Evolutionary conservation across 1,140 invertebrate genomes (phyloP).

Genomic region (Potamilus streckersoni): DNA sequence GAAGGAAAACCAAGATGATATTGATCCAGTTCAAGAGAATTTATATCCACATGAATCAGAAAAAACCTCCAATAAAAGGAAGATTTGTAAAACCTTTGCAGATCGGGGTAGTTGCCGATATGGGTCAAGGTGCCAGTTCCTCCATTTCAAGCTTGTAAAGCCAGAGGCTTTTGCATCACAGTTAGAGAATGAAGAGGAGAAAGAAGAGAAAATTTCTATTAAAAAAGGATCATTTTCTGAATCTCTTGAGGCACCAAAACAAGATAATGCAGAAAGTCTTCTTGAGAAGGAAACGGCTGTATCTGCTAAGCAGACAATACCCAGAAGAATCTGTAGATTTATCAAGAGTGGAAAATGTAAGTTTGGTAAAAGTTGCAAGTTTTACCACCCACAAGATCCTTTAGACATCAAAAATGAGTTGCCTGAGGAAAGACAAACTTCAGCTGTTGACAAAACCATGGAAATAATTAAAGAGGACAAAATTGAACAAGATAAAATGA

Average conservation of each 20-base stretch:
- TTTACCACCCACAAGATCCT: slow-evolving; percentile 26
- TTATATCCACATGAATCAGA: slow-evolving; percentile 7
- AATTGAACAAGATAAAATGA: neutral
- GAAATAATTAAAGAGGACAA: slow-evolving; percentile 1
- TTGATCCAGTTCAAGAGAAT: no score
- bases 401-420: slow-evolving; percentile 2
- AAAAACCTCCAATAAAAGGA: neutral
- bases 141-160: slow-evolving; percentile 17
- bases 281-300: no score
- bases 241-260: no score
- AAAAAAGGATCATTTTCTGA: no score
- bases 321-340: slow-evolving; percentile 31
- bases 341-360: slow-evolving; percentile 39
- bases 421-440: neutral
- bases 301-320: neutral
- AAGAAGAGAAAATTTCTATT: neutral
- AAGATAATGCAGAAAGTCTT: no score
- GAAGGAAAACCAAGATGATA: no score
- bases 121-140: slow-evolving; percentile 36
- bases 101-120: slow-evolving; percentile 28
- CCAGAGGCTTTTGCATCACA: neutral
- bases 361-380: slow-evolving; percentile 42
- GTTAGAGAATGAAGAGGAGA: neutral
- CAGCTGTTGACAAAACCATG: no score
- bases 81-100: slow-evolving; percentile 32